Percentiles rank a stretch among this genome's conserved stretches.
These are phyloP conservation scores for Sebastes schlegelii DNA, from an alignment of 2,113 vertebrate genomes.

Conservation along the genomic window DNA sequence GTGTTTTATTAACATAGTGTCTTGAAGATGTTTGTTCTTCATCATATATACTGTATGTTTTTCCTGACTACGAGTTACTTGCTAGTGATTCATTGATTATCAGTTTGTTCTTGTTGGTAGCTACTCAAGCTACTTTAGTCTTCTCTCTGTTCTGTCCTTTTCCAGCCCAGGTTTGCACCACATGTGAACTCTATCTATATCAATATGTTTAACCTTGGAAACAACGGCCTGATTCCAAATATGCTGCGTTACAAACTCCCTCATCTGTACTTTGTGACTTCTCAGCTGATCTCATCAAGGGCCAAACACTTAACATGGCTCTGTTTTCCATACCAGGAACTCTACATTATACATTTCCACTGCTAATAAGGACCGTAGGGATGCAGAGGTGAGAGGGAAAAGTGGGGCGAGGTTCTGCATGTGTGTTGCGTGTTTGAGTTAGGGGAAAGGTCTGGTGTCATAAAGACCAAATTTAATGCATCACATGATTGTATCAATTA, in stretches of 20 bases:
- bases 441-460: slow-evolving; percentile 3
- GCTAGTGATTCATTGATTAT: neutral
- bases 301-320: slow-evolving; percentile 29
- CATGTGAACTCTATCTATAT: slow-evolving; percentile 28
- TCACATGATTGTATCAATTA: slow-evolving; percentile 61
- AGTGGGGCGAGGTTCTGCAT: neutral
- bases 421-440: slow-evolving; percentile 19
- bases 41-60: neutral
- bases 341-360: slow-evolving; percentile 28
- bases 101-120: neutral
- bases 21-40: neutral
- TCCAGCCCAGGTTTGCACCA: slow-evolving; percentile 41
- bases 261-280: slow-evolving; percentile 29
- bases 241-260: slow-evolving; percentile 30
- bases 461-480: slow-evolving; percentile 55
- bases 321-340: slow-evolving; percentile 25
- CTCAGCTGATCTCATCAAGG: slow-evolving; percentile 9
- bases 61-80: neutral
- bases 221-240: slow-evolving; percentile 46
- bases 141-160: slow-evolving; percentile 11
- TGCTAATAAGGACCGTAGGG: slow-evolving; percentile 17
- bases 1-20: neutral
- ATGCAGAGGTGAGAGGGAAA: neutral
- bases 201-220: slow-evolving; percentile 38
- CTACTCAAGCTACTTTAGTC: neutral